Evolutionary conservation across 2,797 vertebrate genomes (phyloP).

Genomic region (Psittacula derbiana): DNA sequence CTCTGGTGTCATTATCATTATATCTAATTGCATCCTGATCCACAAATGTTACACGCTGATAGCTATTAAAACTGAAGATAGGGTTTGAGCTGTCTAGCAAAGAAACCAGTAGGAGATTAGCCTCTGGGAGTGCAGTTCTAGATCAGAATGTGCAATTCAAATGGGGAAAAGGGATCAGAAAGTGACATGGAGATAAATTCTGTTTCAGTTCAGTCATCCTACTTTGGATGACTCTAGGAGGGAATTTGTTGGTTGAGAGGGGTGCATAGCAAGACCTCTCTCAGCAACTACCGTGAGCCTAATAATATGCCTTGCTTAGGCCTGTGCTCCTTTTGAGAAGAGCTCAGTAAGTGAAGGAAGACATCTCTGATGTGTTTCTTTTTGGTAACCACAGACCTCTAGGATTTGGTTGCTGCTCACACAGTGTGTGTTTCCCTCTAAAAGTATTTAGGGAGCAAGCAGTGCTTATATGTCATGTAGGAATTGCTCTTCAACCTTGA

Average conservation of each 20-base stretch:
- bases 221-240: neutral
- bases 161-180: neutral
- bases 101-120: neutral
- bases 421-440: neutral
- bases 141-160: neutral
- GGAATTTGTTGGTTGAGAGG: neutral
- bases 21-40: neutral
- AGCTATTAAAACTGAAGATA: constrained; percentile 9
- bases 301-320: neutral
- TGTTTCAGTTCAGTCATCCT: neutral
- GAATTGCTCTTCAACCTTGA: neutral
- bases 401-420: neutral
- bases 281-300: neutral
- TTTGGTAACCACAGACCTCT: constrained; percentile 5
- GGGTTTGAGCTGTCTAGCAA: neutral
- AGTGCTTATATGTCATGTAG: neutral
- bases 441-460: constrained; percentile 7
- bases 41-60: neutral
- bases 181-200: constrained; percentile 28
- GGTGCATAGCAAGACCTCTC: neutral
- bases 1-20: neutral
- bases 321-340: neutral
- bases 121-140: neutral
- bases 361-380: neutral
- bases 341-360: neutral